Evolutionary conservation across 2,888 invertebrate species (phyloP), one percentile per base, ranked within the genome.

Genomic region (Dasysyrphus tricinctus): DNA sequence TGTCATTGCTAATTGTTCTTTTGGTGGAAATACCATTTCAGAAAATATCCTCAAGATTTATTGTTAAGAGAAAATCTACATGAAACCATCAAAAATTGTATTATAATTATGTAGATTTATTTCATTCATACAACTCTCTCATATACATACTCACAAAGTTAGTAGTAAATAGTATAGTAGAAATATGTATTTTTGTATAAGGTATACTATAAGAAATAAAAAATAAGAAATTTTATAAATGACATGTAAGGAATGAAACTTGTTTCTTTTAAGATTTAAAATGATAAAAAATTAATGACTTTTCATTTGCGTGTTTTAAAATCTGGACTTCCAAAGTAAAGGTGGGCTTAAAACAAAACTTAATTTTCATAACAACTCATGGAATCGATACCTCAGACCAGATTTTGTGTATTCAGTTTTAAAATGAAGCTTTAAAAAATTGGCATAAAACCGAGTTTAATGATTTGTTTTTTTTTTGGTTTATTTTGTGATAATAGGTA

Each of bases 11-110:
- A 19, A 75, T 88, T 37, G 85, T 89, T 7, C 65, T 90, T 9
- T 65, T 90, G 51, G 81, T 90, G 69, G 91, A 91, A 72, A 75
- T 90, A 61, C 91, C 91, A 51, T 87, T 90, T 69, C 89, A 90
- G 67, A 88, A 89, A 75, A 69, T 91, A 47, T 88, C 90, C 24
- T 89, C 82, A 47, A 88, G 59, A 70, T 89, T 89, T 69, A 80
- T 89, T 37, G 32, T 82, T 3, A 79, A 78, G n/a, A 82, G 47
- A 42, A 49, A 49, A 34, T 14, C 14, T 12, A 49, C 11, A 3
- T 37, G 47, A 81, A 19, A 42, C 11, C 63, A 19, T 59, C 7
- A 37, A 11, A 16, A 11, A 39, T 5, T 63, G 32, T 70, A 69
- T 76, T 67, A 69, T 69, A 14, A 2, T 24, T 24, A 24, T 42